Evolutionary conservation across 2,113 vertebrate genomes (phyloP).

Genomic region (crab-eating macaque (Macaca fascicularis)): T2T-MFA8v1.1 NC_088377.1:110477501-110478000

Average conservation of each 20-base stretch:
- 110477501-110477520: not conserved
- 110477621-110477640: not conserved
- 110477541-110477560: not conserved
- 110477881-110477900: constrained; percentile 20
- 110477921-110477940: constrained; percentile 48
- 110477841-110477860: not conserved
- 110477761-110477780: not conserved
- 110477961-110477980: constrained; percentile 61
- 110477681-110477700: not conserved
- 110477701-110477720: not conserved
- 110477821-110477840: not conserved
- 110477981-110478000: constrained; percentile 47
- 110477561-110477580: not conserved
- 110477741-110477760: not conserved
- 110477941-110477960: constrained; percentile 58
- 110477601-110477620: not conserved
- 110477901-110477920: constrained; percentile 47
- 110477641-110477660: constrained; percentile 20
- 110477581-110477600: not conserved
- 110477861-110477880: not conserved
- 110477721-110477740: not conserved
- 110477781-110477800: not conserved
- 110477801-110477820: not conserved
- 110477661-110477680: not conserved
- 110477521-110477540: constrained; percentile 38